Evolutionary conservation across 2,888 invertebrate genomes (phyloP).

Genomic region (Tipula helvola): DNA sequence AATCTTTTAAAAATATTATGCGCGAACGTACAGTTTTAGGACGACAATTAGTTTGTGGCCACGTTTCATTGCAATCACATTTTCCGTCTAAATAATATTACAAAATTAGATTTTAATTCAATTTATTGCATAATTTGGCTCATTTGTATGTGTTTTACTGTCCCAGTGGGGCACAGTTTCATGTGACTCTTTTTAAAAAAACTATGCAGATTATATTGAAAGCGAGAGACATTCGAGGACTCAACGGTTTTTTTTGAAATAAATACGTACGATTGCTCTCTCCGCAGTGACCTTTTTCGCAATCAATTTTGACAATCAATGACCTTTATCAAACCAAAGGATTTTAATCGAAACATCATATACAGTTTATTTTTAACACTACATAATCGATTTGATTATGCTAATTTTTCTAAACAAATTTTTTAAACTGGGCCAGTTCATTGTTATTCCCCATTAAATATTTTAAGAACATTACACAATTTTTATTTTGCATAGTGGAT

Average conservation of each 20-base stretch:
- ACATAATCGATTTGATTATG: background rate
- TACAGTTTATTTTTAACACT: background rate
- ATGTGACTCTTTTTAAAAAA: background rate
- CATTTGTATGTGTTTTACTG: background rate
- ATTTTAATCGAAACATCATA: background rate
- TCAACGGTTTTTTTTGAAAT: too few species aligned
- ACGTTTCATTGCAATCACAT: background rate
- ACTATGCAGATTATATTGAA: too few species aligned
- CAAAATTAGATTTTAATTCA: background rate
- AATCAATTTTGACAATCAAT: too few species aligned
- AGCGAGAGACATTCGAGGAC: too few species aligned
- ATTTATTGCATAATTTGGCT: background rate
- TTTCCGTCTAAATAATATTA: background rate
- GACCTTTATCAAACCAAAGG: background rate
- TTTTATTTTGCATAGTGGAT: background rate
- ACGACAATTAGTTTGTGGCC: background rate
- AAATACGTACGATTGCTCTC: too few species aligned
- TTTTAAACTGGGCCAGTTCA: background rate
- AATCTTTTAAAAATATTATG: background rate
- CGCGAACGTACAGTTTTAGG: background rate
- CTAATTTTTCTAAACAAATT: background rate
- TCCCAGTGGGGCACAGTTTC: too few species aligned
- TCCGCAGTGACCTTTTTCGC: too few species aligned
- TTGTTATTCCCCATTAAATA: background rate
- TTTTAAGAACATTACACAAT: background rate